Percentiles rank a stretch among this genome's conserved stretches.
These are phyloP conservation scores for Phaetusa simplex DNA, from an alignment of 2,113 vertebrate genomes.

Conservation along the genomic window DNA sequence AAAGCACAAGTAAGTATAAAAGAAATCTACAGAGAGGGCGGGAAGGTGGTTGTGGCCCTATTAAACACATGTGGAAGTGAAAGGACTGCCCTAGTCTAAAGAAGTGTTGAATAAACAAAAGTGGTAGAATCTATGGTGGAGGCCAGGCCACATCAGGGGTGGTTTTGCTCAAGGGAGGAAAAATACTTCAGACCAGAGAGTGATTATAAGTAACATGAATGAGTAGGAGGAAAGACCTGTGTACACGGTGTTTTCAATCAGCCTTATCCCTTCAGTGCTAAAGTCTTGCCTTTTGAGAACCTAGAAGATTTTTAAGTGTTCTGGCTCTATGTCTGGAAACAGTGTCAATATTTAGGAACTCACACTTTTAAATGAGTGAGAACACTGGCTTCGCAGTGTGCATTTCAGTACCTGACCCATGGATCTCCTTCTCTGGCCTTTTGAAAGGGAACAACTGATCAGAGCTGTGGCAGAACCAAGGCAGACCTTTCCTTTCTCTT, in stretches of 20 bases:
- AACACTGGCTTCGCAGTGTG: neutral
- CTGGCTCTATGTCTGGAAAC: neutral
- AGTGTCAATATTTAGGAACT: neutral
- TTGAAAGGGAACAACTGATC: neutral
- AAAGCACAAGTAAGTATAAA: neutral
- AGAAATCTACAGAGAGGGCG: neutral
- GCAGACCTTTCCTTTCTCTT: neutral
- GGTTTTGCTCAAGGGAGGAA: neutral
- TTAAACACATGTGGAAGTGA: neutral
- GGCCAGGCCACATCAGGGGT: neutral
- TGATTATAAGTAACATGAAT: neutral
- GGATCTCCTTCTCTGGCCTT: neutral
- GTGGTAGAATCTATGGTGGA: neutral
- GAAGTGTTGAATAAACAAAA: neutral
- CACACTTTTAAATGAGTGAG: neutral
- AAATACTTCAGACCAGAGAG: neutral
- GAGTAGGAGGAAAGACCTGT: neutral
- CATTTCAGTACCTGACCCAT: neutral
- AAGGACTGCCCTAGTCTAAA: neutral
- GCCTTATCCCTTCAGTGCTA: neutral
- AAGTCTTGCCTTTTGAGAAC: neutral
- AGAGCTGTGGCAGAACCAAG: neutral
- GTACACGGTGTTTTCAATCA: neutral
- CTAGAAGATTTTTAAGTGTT: neutral
- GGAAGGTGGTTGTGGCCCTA: neutral